Evolutionary conservation across 2,888 invertebrate genomes (phyloP).

Genomic region (Smittia aterrima): DNA sequence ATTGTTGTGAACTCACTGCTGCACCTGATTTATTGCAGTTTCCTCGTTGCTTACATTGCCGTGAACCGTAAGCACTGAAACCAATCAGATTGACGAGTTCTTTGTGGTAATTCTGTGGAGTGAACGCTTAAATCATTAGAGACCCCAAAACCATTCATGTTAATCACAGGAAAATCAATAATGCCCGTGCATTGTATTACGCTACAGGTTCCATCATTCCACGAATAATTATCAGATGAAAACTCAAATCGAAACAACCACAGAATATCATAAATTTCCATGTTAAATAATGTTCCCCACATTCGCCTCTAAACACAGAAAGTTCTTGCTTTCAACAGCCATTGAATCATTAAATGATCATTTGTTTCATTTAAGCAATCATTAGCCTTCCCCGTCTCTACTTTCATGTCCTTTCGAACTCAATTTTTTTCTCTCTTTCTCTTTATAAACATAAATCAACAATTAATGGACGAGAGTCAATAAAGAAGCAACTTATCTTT

Average conservation of each 20-base stretch:
- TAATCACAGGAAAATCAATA: too few species aligned
- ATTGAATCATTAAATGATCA: slow-evolving; percentile 1
- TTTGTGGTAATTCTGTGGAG: too few species aligned
- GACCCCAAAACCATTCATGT: too few species aligned
- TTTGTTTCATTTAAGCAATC: not conserved
- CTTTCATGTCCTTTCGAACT: too few species aligned
- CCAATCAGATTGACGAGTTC: too few species aligned
- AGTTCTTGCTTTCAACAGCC: not conserved
- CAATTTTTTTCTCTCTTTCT: not conserved
- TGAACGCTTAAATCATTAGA: too few species aligned
- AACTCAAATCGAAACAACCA: too few species aligned
- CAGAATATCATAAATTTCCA: not conserved
- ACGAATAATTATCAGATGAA: too few species aligned
- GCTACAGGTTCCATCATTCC: too few species aligned
- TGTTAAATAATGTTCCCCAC: not conserved
- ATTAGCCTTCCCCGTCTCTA: not conserved
- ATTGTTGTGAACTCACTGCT: not conserved
- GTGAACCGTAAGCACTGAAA: not conserved
- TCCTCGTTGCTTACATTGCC: not conserved
- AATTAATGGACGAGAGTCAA: not conserved
- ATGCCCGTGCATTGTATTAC: too few species aligned
- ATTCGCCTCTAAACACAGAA: not conserved
- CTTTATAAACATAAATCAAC: not conserved
- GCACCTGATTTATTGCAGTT: slow-evolving; percentile 40
- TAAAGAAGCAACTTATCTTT: not conserved